Evolutionary conservation across 2,888 invertebrate species (phyloP), one percentile per base, ranked within the genome.

Genomic region (Chirona hameri): DNA sequence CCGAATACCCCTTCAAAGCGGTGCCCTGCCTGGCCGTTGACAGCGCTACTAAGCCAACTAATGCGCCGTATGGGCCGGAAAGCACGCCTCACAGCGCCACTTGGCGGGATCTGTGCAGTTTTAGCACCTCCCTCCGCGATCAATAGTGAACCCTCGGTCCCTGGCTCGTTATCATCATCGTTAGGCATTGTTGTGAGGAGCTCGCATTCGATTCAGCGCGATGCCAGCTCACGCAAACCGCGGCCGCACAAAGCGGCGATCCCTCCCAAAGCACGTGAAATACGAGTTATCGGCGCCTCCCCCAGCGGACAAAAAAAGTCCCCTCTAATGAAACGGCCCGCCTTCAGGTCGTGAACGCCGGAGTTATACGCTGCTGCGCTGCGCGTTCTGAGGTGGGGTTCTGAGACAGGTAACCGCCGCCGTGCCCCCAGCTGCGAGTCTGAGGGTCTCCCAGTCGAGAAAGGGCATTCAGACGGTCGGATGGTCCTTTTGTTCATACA

Each of bases 281-380:
- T 69, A 69, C 69, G 69, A 29, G 27, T 69, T 69, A 69, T 69
- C 69, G 29, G 69, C 69, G 12, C 69, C 69, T 27, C 69, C 69
- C 69, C 69, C 9, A 14, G 14, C 7, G 60, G 12, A 27, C 27
- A 69, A 69, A 69, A 69, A n/a, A 9, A 3, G 4, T 5, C 7
- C 69, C 69, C n/a, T 29, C 69, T 69, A 69, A 69, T 69, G 69
- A 69, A 69, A 29, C 29, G 29, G 29, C 69, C 27, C 27, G 29
- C 29, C 69, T 7, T 27, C 69, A 2, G 14, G 29, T 14, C 12
- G 69, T n/a, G 60, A n/a, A 10, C 60, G 60, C 14, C 24, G 21
- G 60, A 60, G 21, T n/a, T 60, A n/a, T n/a, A n/a, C n/a, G n/a
- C n/a, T n/a, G 60, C 10, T 12, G 52, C 7, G 27, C 60, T 27